Conservation (phyloP, 1,140 invertebrate genomes). For the Megalopta genalis region DNA sequence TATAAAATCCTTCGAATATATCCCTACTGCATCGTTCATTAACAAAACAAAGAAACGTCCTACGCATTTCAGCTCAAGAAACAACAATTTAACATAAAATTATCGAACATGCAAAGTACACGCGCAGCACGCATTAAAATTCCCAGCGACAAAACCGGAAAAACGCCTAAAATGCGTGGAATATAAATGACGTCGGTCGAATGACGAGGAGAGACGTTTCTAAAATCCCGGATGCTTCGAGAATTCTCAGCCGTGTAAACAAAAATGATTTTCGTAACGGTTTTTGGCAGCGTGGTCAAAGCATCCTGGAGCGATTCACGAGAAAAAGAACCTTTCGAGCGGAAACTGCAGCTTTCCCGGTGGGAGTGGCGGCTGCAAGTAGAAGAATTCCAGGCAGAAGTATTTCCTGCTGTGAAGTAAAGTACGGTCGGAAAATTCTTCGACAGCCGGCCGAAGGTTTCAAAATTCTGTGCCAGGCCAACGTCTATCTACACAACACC, state of each 20-base stretch:
- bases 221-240: too few species aligned
- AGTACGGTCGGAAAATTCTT: slow-evolving; percentile 46
- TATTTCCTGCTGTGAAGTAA: slow-evolving; percentile 28
- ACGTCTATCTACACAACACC: slow-evolving; percentile 54
- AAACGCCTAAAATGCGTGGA: neutral
- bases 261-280: neutral
- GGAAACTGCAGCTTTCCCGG: neutral
- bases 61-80: too few species aligned
- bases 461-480: slow-evolving; percentile 48
- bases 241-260: neutral
- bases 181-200: neutral
- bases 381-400: neutral
- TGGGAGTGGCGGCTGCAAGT: neutral
- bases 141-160: neutral
- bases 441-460: slow-evolving; percentile 17
- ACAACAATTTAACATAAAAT: too few species aligned
- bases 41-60: too few species aligned
- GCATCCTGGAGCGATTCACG: neutral
- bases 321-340: neutral
- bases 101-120: neutral
- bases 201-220: too few species aligned
- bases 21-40: too few species aligned
- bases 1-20: too few species aligned
- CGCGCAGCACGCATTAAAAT: neutral
- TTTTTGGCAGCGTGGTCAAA: too few species aligned